Base-by-base conservation (phyloP, 2,888 invertebrate species). In the Drosophila formosana region DNA sequence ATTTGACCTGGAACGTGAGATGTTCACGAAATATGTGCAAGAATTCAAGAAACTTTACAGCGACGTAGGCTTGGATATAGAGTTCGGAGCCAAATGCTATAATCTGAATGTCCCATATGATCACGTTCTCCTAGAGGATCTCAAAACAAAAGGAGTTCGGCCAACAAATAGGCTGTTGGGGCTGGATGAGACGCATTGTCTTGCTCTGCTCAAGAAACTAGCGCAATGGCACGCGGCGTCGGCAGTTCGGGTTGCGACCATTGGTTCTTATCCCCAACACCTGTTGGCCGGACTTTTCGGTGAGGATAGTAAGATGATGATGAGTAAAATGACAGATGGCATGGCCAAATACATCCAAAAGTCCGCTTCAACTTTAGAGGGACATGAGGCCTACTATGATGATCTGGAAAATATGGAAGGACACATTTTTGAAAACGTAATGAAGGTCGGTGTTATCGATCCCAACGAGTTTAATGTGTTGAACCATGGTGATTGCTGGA, bases 141-240 rank as follows among this genome's bases (percentile, higher is more conserved):
- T 90, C 3, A 78, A 71, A 26, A 43, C 49, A 0, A 72, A 57
- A n/a, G 88, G 88, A 3, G 91, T 88, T 28, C 78, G 74, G n/a
- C 82, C 84, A 45, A 79, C 72, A 0, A 77, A 88, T 57, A 88
- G 91, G 0, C 68, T 81, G 4, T 73, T 67, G 0, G 90, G 91
- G 0, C 62, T 91, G 2, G 87, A 91, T 43, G 78, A 85, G 67
- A 68, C 80, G 0, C 90, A 91, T 18, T 84, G 86, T 8, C 61
- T 89, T 37, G 47, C 82, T 7, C 81, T 88, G 34, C 78, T 91
- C 5, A 77, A 78, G 25, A 91, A 91, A 63, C 58, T 91, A 32
- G 90, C 90, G 3, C 78, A 90, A 62, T 91, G 89, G 75, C 91
- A 91, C 80, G 91, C 91, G 0, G 89, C 90, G 0, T 90, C 91